Conservation (phyloP, 2,797 vertebrate genomes). For the Acanthurus leucopareius region DNA sequence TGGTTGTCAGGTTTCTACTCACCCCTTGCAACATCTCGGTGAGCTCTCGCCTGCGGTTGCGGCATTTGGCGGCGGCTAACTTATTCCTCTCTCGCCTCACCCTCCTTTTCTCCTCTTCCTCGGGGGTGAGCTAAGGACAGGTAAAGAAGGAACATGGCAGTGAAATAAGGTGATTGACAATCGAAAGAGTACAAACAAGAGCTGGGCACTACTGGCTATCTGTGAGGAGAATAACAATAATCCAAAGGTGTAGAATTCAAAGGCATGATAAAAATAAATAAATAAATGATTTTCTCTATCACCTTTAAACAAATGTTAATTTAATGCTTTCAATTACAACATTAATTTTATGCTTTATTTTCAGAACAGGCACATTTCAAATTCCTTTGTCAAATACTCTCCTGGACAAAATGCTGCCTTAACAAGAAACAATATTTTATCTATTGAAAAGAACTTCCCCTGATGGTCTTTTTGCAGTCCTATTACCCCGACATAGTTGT, state of each 20-base stretch:
- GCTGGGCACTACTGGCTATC: not conserved
- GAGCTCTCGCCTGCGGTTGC: constrained; percentile 96
- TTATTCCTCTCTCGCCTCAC: constrained; percentile 99
- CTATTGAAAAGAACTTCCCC: not conserved
- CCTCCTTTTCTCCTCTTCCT: constrained; percentile 98
- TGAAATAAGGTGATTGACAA: constrained; percentile 40
- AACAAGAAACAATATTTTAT: not conserved
- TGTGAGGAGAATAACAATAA: constrained; percentile 13
- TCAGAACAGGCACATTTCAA: not conserved
- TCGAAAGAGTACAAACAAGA: constrained; percentile 21
- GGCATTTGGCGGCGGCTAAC: constrained; percentile 97
- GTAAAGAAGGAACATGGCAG: constrained; percentile 33
- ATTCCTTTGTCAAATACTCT: not conserved
- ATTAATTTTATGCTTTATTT: not conserved
- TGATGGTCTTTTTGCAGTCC: not conserved
- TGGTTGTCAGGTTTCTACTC: constrained; percentile 69
- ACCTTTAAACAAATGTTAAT: not conserved
- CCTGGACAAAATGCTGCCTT: constrained; percentile 9
- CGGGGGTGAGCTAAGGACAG: constrained; percentile 91
- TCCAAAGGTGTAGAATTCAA: not conserved
- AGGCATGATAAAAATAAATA: not conserved
- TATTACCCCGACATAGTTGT: not conserved
- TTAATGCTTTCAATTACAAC: not conserved
- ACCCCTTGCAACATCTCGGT: constrained; percentile 99
- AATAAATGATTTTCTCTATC: not conserved